Percentiles rank a stretch among this genome's conserved stretches.
Conservation (phyloP, 2,113 vertebrate genomes). For the Rhineura floridana region DNA sequence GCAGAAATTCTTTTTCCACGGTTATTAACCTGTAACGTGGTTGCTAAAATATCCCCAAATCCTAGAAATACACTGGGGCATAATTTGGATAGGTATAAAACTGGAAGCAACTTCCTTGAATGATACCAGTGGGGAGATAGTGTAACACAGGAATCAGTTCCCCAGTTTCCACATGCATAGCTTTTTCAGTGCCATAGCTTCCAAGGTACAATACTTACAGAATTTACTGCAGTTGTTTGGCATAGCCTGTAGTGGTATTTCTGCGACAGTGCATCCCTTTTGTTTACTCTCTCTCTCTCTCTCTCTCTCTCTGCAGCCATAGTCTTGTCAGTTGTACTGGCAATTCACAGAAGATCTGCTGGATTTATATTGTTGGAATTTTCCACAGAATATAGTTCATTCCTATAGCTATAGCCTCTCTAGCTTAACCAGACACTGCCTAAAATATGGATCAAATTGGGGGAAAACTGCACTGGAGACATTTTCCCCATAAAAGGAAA, state of each 20-base stretch:
- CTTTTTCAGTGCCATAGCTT: not conserved
- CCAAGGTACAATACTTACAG: not conserved
- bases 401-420: not conserved
- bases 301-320: not conserved
- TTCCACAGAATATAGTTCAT: not conserved
- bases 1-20: not conserved
- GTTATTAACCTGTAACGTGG: not conserved
- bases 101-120: not conserved
- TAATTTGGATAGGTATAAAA: not conserved
- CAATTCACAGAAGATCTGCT: not conserved
- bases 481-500: not conserved
- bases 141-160: not conserved
- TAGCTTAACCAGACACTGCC: not conserved
- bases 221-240: not conserved
- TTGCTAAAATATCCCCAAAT: slow-evolving; percentile 17
- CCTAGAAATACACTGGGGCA: not conserved
- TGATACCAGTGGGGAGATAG: not conserved
- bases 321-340: not conserved
- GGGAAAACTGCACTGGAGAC: not conserved
- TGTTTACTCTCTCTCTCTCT: not conserved
- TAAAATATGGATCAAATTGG: not conserved
- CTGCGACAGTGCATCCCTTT: not conserved
- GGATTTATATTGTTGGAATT: slow-evolving; percentile 6
- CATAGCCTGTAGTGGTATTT: not conserved
- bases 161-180: not conserved